A percentile compares a stretch with the other conserved stretches of the same genome.
phyloP scores from a whole-genome alignment of 2,797 vertebrate genomes.

The Bovichtus diacanthus region DNA sequence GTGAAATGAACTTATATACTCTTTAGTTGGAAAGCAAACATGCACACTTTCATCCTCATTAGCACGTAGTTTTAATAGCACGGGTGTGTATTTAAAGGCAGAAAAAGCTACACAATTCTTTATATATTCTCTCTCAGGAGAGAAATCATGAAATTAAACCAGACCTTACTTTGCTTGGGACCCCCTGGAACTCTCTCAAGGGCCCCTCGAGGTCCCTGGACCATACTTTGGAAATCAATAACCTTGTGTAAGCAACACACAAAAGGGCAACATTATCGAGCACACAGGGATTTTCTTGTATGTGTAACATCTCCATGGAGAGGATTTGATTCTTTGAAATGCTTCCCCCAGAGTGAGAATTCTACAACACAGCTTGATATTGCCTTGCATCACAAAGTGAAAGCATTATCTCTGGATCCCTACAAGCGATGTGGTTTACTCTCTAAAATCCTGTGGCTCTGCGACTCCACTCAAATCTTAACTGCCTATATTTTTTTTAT shows the following conservation, averaged over 20 bases:
- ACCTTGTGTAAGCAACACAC: conserved; percentile 71
- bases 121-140: conserved; percentile 2
- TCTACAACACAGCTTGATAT: conserved; percentile 87
- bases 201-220: conserved; percentile 53
- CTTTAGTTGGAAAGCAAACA: neutral
- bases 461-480: conserved; percentile 74
- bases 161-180: conserved; percentile 30
- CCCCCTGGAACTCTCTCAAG: conserved; percentile 50
- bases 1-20: neutral
- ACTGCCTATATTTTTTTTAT: conserved; percentile 49
- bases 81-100: neutral
- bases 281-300: conserved; percentile 72
- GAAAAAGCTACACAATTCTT: neutral
- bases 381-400: conserved; percentile 88
- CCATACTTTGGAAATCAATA: conserved; percentile 81
- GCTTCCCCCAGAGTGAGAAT: conserved; percentile 86
- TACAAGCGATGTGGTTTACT: conserved; percentile 83
- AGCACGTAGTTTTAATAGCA: neutral
- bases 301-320: conserved; percentile 79
- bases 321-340: conserved; percentile 90
- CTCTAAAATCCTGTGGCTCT: conserved; percentile 81
- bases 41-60: neutral
- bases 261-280: conserved; percentile 79
- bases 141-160: conserved; percentile 28
- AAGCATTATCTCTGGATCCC: conserved; percentile 90